Percentiles rank a stretch among this genome's conserved stretches.
Conservation (phyloP, 1,140 invertebrate species). For the Diploscapter pachys region DNA sequence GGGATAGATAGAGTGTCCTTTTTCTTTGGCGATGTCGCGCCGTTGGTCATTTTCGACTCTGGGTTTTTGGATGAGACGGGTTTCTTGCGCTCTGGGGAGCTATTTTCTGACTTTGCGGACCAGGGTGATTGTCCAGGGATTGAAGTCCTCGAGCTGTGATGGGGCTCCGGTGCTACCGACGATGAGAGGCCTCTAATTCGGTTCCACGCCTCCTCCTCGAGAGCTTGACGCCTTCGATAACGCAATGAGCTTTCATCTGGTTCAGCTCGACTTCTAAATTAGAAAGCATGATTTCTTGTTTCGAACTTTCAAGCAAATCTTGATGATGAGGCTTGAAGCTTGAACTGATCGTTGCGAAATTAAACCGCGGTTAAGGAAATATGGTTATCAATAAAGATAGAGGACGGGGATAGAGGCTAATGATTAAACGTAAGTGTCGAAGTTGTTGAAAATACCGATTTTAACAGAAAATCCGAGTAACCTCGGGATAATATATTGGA, state of each 20-base stretch:
- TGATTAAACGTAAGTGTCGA: no score
- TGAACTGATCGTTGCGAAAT: no score
- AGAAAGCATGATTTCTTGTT: neutral
- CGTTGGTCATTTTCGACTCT: no score
- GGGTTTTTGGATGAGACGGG: neutral
- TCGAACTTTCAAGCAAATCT: no score
- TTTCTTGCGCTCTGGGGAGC: neutral
- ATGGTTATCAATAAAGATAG: no score
- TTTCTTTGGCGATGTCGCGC: no score
- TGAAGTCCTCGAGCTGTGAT: constrained; percentile 11
- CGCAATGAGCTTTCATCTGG: constrained; percentile 33
- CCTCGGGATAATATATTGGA: no score
- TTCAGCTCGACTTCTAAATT: constrained; percentile 30
- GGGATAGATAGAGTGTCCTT: constrained; percentile 21
- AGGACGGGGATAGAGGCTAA: no score
- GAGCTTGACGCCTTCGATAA: constrained; percentile 40
- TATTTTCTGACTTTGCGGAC: constrained; percentile 9
- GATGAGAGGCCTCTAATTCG: constrained; percentile 24
- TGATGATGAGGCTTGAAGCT: no score
- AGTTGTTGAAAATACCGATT: no score
- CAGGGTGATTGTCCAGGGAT: constrained; percentile 13
- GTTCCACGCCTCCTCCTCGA: constrained; percentile 45
- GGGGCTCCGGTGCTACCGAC: constrained; percentile 12
- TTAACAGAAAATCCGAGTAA: no score
- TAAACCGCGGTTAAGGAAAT: no score